These are phyloP conservation scores for Cryptocheilus praepositus DNA, from an alignment of 2,888 invertebrate genomes.

Conservation along the genomic window DNA sequence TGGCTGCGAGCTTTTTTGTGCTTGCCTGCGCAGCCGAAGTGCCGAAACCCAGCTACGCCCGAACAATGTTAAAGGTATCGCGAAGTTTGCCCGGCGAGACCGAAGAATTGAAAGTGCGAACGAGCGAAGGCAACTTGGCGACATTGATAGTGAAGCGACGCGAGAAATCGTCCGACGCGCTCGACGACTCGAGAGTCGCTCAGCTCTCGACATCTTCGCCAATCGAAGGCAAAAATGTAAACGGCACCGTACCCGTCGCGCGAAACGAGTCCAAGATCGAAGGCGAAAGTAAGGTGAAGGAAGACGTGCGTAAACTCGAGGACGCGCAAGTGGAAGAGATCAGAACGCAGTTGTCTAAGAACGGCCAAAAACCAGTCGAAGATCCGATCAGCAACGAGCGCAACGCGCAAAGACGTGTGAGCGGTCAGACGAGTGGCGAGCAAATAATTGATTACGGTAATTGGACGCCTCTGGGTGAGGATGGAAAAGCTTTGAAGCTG, in stretches of 20 bases:
- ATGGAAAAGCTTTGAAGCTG: conserved; percentile 48
- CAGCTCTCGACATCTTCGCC: conserved; percentile 8
- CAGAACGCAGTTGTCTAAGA: conserved; percentile 39
- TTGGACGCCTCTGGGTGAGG: conserved; percentile 64
- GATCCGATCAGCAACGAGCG: background rate
- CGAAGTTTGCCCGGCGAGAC: conserved; percentile 86
- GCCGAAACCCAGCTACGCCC: conserved; percentile 78
- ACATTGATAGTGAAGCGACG: conserved; percentile 85
- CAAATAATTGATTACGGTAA: conserved; percentile 58
- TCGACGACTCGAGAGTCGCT: conserved; percentile 37
- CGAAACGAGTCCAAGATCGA: background rate
- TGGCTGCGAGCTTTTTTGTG: conserved; percentile 16
- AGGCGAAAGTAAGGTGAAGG: conserved; percentile 33
- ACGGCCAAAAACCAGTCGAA: conserved; percentile 31
- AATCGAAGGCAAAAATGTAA: background rate
- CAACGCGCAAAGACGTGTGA: conserved; percentile 9
- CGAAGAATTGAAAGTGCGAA: conserved; percentile 85
- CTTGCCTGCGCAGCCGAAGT: conserved; percentile 44
- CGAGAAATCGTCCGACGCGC: conserved; percentile 72
- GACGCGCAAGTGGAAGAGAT: conserved; percentile 56
- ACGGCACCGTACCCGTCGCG: background rate
- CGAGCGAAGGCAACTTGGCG: conserved; percentile 85
- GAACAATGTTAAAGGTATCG: conserved; percentile 86
- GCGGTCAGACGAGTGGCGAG: background rate
- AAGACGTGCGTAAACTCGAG: conserved; percentile 47